These are phyloP conservation scores for Acromyrmex echinatior DNA, from an alignment of 1,140 invertebrate genomes.

Conservation along the genomic window DNA sequence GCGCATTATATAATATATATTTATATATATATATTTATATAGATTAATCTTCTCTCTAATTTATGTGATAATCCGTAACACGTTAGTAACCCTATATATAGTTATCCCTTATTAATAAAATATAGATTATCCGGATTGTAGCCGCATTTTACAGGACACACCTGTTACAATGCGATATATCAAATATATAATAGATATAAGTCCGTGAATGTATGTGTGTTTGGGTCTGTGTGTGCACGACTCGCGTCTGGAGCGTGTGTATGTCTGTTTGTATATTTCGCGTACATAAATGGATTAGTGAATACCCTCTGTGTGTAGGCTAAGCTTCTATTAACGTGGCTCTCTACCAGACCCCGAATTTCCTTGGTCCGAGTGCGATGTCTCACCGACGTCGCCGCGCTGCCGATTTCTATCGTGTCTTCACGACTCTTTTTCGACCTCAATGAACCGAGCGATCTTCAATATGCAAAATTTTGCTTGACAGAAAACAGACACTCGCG, in stretches of 20 bases:
- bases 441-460: neutral
- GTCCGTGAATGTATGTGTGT: conserved; percentile 68
- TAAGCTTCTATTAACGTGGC: conserved; percentile 79
- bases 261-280: conserved; percentile 48
- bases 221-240: neutral
- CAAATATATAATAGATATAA: conserved; percentile 84
- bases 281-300: conserved; percentile 43
- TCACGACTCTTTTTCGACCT: neutral
- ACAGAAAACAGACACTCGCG: neutral
- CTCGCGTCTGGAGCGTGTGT: neutral
- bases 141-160: conserved; percentile 80
- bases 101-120: conserved; percentile 84
- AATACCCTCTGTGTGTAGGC: conserved; percentile 67
- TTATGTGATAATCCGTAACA: conserved; percentile 71
- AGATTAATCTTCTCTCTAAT: conserved; percentile 70
- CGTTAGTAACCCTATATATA: conserved; percentile 73
- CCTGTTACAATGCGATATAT: conserved; percentile 83
- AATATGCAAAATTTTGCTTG: neutral
- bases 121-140: conserved; percentile 83
- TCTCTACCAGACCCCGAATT: conserved; percentile 77
- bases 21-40: conserved; percentile 66
- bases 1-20: conserved; percentile 58
- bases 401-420: conserved; percentile 1
- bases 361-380: conserved; percentile 67
- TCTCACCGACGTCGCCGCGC: conserved; percentile 9